phyloP scores from a whole-genome alignment of 1,140 invertebrate genomes.

The Charaxes varanes region DNA sequence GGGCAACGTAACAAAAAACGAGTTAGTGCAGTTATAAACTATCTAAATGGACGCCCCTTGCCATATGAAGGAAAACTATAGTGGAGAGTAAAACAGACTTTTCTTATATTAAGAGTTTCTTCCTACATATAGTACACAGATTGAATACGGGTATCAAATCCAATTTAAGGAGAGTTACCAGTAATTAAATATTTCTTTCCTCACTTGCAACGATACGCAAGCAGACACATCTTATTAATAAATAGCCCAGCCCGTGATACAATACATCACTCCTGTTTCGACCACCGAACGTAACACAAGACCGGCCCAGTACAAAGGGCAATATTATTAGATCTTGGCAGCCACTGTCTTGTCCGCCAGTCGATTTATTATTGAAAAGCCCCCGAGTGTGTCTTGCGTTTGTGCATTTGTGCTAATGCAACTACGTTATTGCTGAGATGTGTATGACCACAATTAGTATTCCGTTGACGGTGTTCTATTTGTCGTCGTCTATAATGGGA shows the following conservation, averaged over 20 bases:
- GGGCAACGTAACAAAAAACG: no score
- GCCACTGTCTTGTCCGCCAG: constrained; percentile 11
- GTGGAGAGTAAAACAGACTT: no score
- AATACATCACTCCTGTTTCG: constrained; percentile 12
- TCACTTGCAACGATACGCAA: no score
- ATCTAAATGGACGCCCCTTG: no score
- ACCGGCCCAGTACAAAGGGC: constrained; percentile 26
- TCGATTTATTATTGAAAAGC: constrained; percentile 35
- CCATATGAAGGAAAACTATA: no score
- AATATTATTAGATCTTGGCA: constrained; percentile 45
- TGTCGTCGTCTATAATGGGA: constrained; percentile 16
- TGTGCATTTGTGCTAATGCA: constrained; percentile 18
- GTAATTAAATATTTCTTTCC: no score
- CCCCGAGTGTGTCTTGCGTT: constrained; percentile 21
- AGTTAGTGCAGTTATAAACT: no score
- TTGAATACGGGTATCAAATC: no score
- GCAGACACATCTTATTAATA: no score
- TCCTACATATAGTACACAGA: no score
- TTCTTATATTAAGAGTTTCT: no score
- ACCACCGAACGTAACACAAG: constrained; percentile 21
- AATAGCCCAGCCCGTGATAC: constrained; percentile 5
- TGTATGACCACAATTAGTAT: constrained; percentile 20
- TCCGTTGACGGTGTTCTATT: constrained; percentile 11
- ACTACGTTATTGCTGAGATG: constrained; percentile 16
- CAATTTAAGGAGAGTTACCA: no score